Percentiles rank a stretch among this genome's conserved stretches.
Evolutionary conservation across 2,113 vertebrate genomes (phyloP).

Genomic region (Paracanthobrama guichenoti): DNA sequence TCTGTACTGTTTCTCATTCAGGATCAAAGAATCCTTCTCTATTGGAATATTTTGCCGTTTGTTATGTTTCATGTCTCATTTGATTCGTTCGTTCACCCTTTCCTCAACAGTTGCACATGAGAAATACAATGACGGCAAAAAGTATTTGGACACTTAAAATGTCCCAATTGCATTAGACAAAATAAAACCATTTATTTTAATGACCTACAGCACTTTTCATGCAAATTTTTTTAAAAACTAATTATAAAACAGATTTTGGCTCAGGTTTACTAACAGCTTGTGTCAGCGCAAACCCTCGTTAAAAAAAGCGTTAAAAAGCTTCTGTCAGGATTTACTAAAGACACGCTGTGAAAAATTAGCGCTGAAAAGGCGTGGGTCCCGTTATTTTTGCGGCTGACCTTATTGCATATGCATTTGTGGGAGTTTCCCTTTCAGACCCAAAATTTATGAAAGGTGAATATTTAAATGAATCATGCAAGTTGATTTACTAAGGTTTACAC

Average conservation of each 20-base stretch:
- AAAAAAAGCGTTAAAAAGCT: no score
- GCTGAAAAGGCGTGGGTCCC: no score
- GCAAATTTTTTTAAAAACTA: not conserved
- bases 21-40: constrained; percentile 37
- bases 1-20: constrained; percentile 69
- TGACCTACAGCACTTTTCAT: not conserved
- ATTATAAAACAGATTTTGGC: not conserved
- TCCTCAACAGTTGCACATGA: not conserved
- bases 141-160: not conserved
- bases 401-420: no score
- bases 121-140: not conserved
- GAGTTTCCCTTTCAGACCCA: no score
- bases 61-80: constrained; percentile 1
- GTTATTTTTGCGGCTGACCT: no score
- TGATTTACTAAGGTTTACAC: no score
- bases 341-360: no score
- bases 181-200: not conserved
- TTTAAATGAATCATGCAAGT: no score
- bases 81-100: not conserved
- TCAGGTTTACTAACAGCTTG: no score
- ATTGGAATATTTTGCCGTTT: constrained; percentile 13
- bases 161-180: not conserved
- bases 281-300: no score
- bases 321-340: no score
- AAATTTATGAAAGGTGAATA: no score